Base-by-base conservation (phyloP, 2,797 vertebrate species). In the Aphelocoma californica region DNA sequence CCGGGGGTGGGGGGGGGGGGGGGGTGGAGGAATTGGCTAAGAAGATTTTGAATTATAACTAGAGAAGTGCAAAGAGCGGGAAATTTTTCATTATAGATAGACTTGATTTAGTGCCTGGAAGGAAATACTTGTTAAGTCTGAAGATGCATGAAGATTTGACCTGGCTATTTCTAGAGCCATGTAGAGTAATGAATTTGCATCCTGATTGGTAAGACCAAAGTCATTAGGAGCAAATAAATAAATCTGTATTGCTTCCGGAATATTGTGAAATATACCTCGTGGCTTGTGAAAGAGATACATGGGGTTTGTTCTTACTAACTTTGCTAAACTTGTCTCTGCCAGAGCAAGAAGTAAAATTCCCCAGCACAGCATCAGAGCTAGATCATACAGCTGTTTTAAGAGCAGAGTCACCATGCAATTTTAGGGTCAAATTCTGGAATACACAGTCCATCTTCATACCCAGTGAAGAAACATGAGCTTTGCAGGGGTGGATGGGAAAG, bases 1-100 rank as follows among this genome's bases (percentile, higher is more conserved):
- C 40, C 7, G 12, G 18, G 7, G 5, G 2, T 6, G 5, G 5
- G 2, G 3, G 3, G 17, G 38, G 38, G 13, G 38, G 38, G 38
- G 38, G 6, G 40, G 40, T 34, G 10, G 18, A 7, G 17, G 5
- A 17, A 3, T 26, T 57, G 26, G 21, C 9, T 50, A 66, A 40
- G 45, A 74, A 81, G 45, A 10, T 62, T 86, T 62, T 77, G 10
- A 34, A 36, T 62, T 83, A 11, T 34, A 88, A 10, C 12, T 26
- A 65, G 7, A 90, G 21, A 16, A 65, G 3, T 32, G 9, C 12
- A 74, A 81, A 90, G n/a, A 18, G 7, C 1, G 7, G 1, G 48
- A 79, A 48, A 29, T 15, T 38, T 86, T 88, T 93, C 10, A 11
- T 31, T 20, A 15, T n/a, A 62, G 50, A 47, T 29, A 69, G 24